Conservation (phyloP, 2,888 invertebrate genomes). For the Drosophila lacicola region DNA sequence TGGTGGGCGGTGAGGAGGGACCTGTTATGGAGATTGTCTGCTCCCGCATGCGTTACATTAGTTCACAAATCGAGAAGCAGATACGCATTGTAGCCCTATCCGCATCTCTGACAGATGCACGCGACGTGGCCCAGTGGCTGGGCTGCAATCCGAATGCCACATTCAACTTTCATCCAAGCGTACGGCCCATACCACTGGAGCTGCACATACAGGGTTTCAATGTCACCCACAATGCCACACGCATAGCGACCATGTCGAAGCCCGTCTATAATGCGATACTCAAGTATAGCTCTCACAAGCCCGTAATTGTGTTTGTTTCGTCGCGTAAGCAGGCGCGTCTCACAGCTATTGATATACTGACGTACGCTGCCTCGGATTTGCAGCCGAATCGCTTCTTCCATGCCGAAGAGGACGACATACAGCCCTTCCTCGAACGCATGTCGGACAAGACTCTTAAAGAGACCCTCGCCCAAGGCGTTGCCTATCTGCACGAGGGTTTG, state of each 20-base stretch:
- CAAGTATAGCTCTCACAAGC: constrained; percentile 92
- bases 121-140: constrained; percentile 98
- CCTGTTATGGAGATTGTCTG: constrained; percentile 97
- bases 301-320: constrained; percentile 96
- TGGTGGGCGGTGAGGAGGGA: constrained; percentile 95
- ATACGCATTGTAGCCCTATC: constrained; percentile 97
- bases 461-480: constrained; percentile 97
- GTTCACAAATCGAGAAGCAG: constrained; percentile 95
- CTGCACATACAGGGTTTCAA: constrained; percentile 98
- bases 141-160: constrained; percentile 96
- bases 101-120: constrained; percentile 96
- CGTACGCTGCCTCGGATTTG: constrained; percentile 95
- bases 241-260: constrained; percentile 98
- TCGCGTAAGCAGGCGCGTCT: constrained; percentile 95
- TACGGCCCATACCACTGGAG: constrained; percentile 97
- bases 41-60: constrained; percentile 97
- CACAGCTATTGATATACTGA: constrained; percentile 98
- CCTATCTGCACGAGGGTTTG: constrained; percentile 98
- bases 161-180: constrained; percentile 99
- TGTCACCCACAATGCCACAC: constrained; percentile 98
- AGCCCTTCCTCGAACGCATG: constrained; percentile 94
- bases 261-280: constrained; percentile 97
- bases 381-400: constrained; percentile 95
- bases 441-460: constrained; percentile 96
- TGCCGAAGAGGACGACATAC: constrained; percentile 93